Evolutionary conservation across 1,140 invertebrate genomes (phyloP).

Genomic region (Zaprionus davidi): DNA sequence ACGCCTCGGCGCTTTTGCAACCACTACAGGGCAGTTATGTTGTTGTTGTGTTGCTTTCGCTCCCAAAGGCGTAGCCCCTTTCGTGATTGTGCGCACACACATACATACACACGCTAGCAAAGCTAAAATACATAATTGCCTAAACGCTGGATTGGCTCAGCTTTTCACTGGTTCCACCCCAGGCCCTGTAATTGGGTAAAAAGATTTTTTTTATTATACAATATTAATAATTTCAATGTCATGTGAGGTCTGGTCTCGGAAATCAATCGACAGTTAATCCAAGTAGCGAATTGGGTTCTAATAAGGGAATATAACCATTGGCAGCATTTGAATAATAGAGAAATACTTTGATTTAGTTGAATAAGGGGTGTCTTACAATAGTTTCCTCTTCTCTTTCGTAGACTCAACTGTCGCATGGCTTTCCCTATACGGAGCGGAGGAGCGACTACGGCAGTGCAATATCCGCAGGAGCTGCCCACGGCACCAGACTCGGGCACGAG

Average conservation of each 20-base stretch:
- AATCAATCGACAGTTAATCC: slow-evolving; percentile 1
- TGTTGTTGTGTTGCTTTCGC: slow-evolving; percentile 28
- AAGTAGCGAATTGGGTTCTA: neutral
- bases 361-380: neutral
- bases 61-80: slow-evolving; percentile 66
- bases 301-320: neutral
- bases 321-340: neutral
- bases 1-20: slow-evolving; percentile 24
- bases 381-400: slow-evolving; percentile 27
- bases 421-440: slow-evolving; percentile 83
- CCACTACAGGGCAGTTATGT: slow-evolving; percentile 48
- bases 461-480: slow-evolving; percentile 73
- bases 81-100: slow-evolving; percentile 59
- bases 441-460: slow-evolving; percentile 81
- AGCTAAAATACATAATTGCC: slow-evolving; percentile 54
- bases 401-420: slow-evolving; percentile 83
- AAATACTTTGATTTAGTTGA: neutral
- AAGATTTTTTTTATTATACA: slow-evolving; percentile 6
- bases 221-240: slow-evolving; percentile 11
- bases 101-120: neutral
- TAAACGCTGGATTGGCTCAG: slow-evolving; percentile 71
- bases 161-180: slow-evolving; percentile 60
- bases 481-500: slow-evolving; percentile 82
- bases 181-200: slow-evolving; percentile 32
- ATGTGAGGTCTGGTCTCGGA: neutral